Evolutionary conservation across 2,888 invertebrate genomes (phyloP).

Genomic region (Stenoptilia bipunctidactyla): DNA sequence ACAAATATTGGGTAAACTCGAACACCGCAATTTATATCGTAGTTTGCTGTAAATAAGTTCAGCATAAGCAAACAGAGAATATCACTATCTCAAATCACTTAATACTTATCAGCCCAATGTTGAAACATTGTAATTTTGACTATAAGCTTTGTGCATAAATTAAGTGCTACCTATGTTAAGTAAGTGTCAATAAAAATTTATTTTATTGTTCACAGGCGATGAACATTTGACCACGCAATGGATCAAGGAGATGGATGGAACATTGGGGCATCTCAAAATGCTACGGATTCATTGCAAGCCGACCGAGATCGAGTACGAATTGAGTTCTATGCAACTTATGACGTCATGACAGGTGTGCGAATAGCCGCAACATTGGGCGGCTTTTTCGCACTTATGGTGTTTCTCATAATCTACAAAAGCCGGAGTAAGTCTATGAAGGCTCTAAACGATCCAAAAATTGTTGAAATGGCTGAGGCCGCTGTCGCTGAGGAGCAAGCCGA

Average conservation of each 20-base stretch:
- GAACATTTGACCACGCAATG: conserved; percentile 61
- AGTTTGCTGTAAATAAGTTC: too few relatives aligned
- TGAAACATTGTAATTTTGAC: too few relatives aligned
- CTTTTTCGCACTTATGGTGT: conserved; percentile 92
- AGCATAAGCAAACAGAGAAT: too few relatives aligned
- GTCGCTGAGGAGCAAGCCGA: conserved; percentile 76
- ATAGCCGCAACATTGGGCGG: conserved; percentile 93
- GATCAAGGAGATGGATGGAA: conserved; percentile 58
- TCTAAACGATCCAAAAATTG: conserved; percentile 83
- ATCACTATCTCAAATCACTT: too few relatives aligned
- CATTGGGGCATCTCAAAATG: conserved; percentile 42
- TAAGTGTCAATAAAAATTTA: too few relatives aligned
- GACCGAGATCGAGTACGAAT: conserved; percentile 80
- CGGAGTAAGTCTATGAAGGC: conserved; percentile 83
- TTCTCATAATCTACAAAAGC: conserved; percentile 92
- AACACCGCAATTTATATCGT: too few relatives aligned
- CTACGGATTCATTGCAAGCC: conserved; percentile 43
- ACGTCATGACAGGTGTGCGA: conserved; percentile 93
- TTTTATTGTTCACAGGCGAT: conserved; percentile 52
- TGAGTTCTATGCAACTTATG: conserved; percentile 91
- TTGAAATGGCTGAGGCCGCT: conserved; percentile 83
- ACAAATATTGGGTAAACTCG: conserved; percentile 16
- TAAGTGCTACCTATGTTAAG: too few relatives aligned
- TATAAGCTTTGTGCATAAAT: too few relatives aligned
- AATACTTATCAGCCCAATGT: too few relatives aligned